Evolutionary conservation across 2,888 invertebrate genomes (phyloP).

Genomic region (Drosophila colorata): DNA sequence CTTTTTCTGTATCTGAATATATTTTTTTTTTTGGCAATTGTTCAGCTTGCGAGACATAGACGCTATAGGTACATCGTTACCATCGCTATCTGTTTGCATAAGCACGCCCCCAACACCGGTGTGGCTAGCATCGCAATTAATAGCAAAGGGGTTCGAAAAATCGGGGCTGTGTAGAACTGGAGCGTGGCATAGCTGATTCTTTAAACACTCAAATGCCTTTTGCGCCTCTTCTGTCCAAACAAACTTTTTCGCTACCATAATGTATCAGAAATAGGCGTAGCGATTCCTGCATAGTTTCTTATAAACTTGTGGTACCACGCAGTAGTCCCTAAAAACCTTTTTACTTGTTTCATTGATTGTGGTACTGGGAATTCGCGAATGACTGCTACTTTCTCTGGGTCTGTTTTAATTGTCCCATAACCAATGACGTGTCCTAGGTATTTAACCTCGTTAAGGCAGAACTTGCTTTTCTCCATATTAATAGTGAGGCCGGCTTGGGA

Average conservation of each 20-base stretch:
- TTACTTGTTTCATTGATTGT: no score
- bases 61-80: neutral
- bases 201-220: no score
- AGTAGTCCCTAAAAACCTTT: no score
- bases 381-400: neutral
- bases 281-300: no score
- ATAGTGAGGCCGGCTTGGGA: no score
- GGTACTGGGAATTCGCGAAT: no score
- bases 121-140: neutral
- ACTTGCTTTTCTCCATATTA: neutral
- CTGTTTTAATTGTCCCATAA: neutral
- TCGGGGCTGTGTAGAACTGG: neutral
- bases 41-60: no score
- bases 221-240: constrained; percentile 4
- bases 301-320: no score
- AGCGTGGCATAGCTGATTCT: no score
- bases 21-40: no score
- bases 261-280: no score
- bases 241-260: constrained; percentile 18
- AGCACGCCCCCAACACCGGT: neutral
- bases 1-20: no score
- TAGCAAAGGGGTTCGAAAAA: neutral
- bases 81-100: neutral
- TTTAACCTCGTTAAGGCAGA: neutral
- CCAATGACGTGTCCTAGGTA: neutral